Evolutionary conservation across 2,113 vertebrate species (phyloP), one percentile per base, ranked within the genome.

Genomic region (Pagrus major): DNA sequence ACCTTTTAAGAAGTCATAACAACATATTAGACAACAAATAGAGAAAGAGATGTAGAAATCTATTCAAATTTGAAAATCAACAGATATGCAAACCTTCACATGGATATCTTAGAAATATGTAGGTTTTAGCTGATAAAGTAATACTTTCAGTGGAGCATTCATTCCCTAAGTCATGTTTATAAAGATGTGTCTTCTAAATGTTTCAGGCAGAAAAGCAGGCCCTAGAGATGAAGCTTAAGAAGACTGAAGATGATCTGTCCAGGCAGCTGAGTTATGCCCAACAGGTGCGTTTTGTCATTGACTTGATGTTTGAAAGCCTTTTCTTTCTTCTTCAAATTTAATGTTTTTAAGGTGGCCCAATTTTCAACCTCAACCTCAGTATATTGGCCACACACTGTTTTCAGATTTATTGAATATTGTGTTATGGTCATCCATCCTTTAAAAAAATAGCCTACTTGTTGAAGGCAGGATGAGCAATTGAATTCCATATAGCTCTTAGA

Each of bases 241-340:
- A 91, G 91, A 97, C 95, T 1, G 95, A 96, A 73, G 97, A 97
- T 9, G 96, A 99, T 85, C 94, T 98, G 85, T 95, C 84, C 42
- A 95, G 94, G 42, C 96, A 97, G 76, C 93, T 99, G 56, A 95
- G 87, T 79, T 95, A 95, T 33, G 89, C 96, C 64, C 96, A 99
- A 51, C 96, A 99, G 96, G 97, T 99, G 90, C 10, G 60, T 0
- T 52, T 52, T 12, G 35, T 20, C 23, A 4, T 0, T 33, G 29
- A 35, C 6, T n/a, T 68, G 3, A 4, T 73, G 60, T 58, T 72
- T 42, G 7, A 14, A 35, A 35, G n/a, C n/a, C n/a, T n/a, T n/a
- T n/a, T n/a, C n/a, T n/a, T n/a, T n/a, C n/a, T n/a, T n/a, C n/a
- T n/a, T n/a, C n/a, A n/a, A n/a, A n/a, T n/a, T n/a, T n/a, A n/a